Base-by-base conservation (phyloP, 2,113 vertebrate genomes). In the Ancistrus triradiatus region DNA sequence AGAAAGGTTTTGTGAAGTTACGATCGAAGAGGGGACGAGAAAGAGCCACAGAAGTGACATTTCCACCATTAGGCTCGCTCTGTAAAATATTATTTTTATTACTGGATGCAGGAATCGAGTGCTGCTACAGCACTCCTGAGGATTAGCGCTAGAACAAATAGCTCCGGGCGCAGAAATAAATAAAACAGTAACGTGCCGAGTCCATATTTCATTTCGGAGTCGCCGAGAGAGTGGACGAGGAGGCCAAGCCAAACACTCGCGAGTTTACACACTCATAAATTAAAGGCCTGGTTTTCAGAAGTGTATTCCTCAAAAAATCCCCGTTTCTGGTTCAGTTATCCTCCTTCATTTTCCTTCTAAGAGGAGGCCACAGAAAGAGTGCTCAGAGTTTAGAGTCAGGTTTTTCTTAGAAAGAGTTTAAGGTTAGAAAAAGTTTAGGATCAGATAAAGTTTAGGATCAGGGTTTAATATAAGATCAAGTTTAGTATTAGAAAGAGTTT, bases 71-170 rank as follows among this genome's bases (percentile, higher is more conserved):
- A 83, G 81, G 81, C 78, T 80, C 24, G 68, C 77, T 73, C 81
- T 37, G 74, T 81, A 88, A 88, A 88, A 88, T 84, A 87, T 88
- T 87, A 87, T 87, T 85, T 87, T 89, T 87, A 87, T 88, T 88
- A 87, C 87, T 84, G 84, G 73, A 81, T 81, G 84, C 83, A 85
- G 86, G 82, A 89, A 87, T 86, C 58, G 62, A 81, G 83, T 84
- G 86, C 79, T 78, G 76, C 81, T 80, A 86, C 83, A 78, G 78
- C 82, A 84, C 86, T 85, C 84, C 13, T 7, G 88, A 85, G 88
- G 78, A 86, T 86, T 83, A 81, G 55, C 21, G 55, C 55, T 25
- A 58, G 84, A 82, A 86, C 78, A 86, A 87, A 88, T 84, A 81
- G 83, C 76, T 65, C 77, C 49, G n/a, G 76, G 79, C 80, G 62